Evolutionary conservation across 92 coral and sea anemone species (phyloP), one percentile per base, ranked within the genome.

Genomic region (Epizoanthus illoricatus): DNA sequence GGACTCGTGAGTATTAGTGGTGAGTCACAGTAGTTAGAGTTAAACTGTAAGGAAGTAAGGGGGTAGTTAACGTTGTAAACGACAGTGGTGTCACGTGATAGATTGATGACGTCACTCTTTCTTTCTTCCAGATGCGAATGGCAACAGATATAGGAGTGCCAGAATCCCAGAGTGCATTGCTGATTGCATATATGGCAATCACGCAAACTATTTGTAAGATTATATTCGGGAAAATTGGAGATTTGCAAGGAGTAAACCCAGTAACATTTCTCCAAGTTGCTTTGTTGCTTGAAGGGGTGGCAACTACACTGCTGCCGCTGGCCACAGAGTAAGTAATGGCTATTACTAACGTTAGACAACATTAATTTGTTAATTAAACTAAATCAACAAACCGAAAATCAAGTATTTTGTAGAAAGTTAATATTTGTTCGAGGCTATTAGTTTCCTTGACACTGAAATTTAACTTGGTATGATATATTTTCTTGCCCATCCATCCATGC

Each of bases 121-220:
- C 65, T 64, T 64, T 62, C 49, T 74, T 59, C 8, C 75, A 92
- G 96, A 84, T 92, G 13, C 92, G 96, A 24, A 84, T 92, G 80
- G 93, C 96, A 12, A 88, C 83, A 52, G 88, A 92, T 60, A 86
- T 89, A 9, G 96, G 96, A 11, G 87, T 92, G 21, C 81, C 93
- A 11, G 76, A 86, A 63, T 87, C 93, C 67, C 52, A 87, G 45
- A 89, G 96, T 54, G 87, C 96, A 0, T 84, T 92, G 65, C 88
- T 92, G 73, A 86, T 92, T 73, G 96, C 93, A 10, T 92, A 87
- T 73, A 90, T 86, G 81, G 93, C 96, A 7, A 78, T 92, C 92
- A 84, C 89, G 43, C 93, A 92, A 74, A 88, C 92, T 4, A 71
- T 85, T 49, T 86, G 87, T 60, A 86, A 90, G 69, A 83, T 92